These are phyloP conservation scores for Rhabditoides inermis DNA, from an alignment of 2,888 invertebrate genomes.

Conservation along the genomic window DNA sequence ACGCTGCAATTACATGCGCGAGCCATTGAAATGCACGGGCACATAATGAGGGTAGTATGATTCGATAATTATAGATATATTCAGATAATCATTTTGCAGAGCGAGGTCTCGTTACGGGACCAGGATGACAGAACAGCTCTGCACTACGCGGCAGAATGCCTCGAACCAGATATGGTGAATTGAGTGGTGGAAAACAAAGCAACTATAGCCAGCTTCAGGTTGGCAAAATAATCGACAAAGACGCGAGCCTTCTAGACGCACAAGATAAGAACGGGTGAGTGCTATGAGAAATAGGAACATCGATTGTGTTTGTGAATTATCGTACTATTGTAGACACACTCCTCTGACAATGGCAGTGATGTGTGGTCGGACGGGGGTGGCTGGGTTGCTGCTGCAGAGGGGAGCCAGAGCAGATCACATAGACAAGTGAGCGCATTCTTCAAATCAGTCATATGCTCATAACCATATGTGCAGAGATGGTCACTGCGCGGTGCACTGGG, in stretches of 20 bases:
- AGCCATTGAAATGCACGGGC: no score
- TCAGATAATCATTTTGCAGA: no score
- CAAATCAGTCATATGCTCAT: no score
- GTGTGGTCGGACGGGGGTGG: constrained; percentile 77
- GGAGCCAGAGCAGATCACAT: constrained; percentile 80
- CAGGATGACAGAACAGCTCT: constrained; percentile 64
- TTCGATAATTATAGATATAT: no score
- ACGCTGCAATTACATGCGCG: no score
- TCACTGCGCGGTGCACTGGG: constrained; percentile 94
- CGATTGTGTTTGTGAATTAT: not conserved
- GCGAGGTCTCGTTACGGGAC: constrained; percentile 22
- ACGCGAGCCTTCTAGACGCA: constrained; percentile 73
- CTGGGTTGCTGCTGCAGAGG: constrained; percentile 73
- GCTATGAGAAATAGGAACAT: not conserved
- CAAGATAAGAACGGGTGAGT: constrained; percentile 74
- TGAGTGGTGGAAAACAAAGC: no score
- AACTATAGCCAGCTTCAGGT: no score
- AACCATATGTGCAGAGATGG: constrained; percentile 65
- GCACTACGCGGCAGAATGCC: constrained; percentile 78
- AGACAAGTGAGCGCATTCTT: constrained; percentile 70
- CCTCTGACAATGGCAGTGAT: constrained; percentile 89
- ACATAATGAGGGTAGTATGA: no score
- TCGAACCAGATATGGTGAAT: constrained; percentile 65
- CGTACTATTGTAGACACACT: constrained; percentile 62
- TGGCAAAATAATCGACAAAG: constrained; percentile 67